These are phyloP conservation scores for Epizoanthus fatuus DNA, from an alignment of 92 coral and sea anemone species.

Conservation along the genomic window DNA sequence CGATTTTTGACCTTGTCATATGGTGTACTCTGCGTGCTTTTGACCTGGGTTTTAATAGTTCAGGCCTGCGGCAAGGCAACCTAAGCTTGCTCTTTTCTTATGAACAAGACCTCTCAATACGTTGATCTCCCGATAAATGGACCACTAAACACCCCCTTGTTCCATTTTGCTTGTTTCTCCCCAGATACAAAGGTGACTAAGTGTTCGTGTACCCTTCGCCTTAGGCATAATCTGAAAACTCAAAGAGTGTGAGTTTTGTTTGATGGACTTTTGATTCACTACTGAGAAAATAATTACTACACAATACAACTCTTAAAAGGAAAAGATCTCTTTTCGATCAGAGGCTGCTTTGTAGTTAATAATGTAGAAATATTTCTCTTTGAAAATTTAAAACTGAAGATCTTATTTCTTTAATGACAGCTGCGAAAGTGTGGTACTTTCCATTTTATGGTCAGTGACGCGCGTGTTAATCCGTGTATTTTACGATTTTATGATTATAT, in stretches of 20 bases:
- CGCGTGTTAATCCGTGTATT: not conserved
- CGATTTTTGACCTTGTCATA: conserved; percentile 9
- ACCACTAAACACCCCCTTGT: not conserved
- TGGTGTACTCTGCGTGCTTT: not conserved
- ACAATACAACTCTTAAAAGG: too few relatives aligned
- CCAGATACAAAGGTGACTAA: not conserved
- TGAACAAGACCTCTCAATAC: not conserved
- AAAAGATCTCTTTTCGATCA: too few relatives aligned
- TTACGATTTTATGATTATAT: not conserved
- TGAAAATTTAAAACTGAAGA: too few relatives aligned
- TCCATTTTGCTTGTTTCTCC: not conserved
- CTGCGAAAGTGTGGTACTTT: not conserved
- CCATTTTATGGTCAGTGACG: not conserved
- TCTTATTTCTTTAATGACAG: not conserved
- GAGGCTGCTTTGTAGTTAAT: too few relatives aligned
- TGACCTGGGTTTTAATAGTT: conserved; percentile 1
- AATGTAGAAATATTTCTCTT: too few relatives aligned
- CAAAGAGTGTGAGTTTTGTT: not conserved
- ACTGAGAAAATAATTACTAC: too few relatives aligned
- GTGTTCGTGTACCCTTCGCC: not conserved
- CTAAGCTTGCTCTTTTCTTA: not conserved
- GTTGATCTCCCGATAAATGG: not conserved
- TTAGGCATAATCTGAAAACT: not conserved
- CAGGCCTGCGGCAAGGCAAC: not conserved
- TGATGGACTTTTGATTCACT: too few relatives aligned